Base-by-base conservation (phyloP, 2,113 vertebrate species). In the Conger conger region DNA sequence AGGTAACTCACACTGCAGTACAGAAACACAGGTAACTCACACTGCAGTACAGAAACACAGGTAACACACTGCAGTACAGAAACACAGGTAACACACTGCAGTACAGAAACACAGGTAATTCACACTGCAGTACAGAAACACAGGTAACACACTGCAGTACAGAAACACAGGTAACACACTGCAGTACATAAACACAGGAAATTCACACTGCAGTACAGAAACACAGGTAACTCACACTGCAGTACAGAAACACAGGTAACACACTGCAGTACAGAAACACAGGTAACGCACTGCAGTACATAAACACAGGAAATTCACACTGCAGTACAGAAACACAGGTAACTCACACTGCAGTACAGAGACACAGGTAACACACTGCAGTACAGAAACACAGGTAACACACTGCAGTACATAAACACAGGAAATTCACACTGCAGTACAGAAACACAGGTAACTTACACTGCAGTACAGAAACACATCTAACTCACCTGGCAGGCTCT, bases 401-500 rank as follows among this genome's bases (percentile, higher is more conserved):
- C 4, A 42, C 40, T 6, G 9, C 40, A 42, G 4, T 42, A 40
- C 11, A 36, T 42, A 42, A 16, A 83, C 54, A 16, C 54, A 42
- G 5, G 20, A 82, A 27, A 6, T 13, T 11, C 30, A 9, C 23
- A 68, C 13, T n/a, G n/a, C n/a, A n/a, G n/a, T n/a, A n/a, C n/a
- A n/a, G n/a, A 53, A 83, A 33, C 45, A 77, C 45, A 36, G 1
- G 40, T 45, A 80, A 83, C 95, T 93, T 88, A 95, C 93, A 4
- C 81, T 63, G 4, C 17, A 2, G 27, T 3, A 53, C 3, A 9
- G 35, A 53, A 83, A 33, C 45, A 77, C 45, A 36, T 0, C 63
- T 45, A 80, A 83, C 95, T 93, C 88, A 95, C 93, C 88, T 87
- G 37, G 88, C 57, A 0, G 90, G 88, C 0, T 88, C 81, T 6